Evolutionary conservation across 1,140 invertebrate genomes (phyloP), one percentile per base, ranked within the genome.

Genomic region (Drosophila arawakana): DNA sequence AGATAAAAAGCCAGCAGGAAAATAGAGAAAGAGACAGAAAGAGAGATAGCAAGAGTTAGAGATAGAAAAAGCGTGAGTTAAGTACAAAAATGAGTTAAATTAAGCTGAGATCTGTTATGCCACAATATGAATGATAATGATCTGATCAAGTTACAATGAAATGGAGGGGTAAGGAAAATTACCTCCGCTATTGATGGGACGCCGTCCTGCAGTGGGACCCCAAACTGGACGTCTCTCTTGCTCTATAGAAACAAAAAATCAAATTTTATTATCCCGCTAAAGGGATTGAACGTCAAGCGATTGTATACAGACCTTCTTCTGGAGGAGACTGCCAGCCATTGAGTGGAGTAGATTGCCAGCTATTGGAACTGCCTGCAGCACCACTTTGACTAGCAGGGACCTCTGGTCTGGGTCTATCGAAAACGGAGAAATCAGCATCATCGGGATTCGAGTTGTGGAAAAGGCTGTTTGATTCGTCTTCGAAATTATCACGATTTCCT

Each of bases 391-490:
- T 18, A 7, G 11, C 13, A 30, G 25, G 2, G 25, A 1, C 6
- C 4, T 5, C 25, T 9, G 80, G 80, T 18, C 61, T 66, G 11
- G 59, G 49, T 2, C 21, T 9, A 8, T 71, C 8, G 34, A 74
- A 78, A 2, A 75, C 7, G 0, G 80, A 70, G 6, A 72, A 79
- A 49, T 89, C 78, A 2, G 84, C 85, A 25, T 69, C 30, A 0
- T 7, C 13, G 2, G 74, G 84, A 72, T 89, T 43, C 0, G 84
- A 81, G 21, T 81, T 65, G 60, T 89, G 84, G 2, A 49, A 3
- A 7, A 89, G 44, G 39, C 30, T 41, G n/a, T 37, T 44, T 7
- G 62, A 55, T 7, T 41, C 35, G 8, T 30, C 44, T 8, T 58
- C 49, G 21, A 39, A 52, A 21, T 0, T 6, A 7, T 39, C 18